phyloP scores from a whole-genome alignment of 1,140 invertebrate genomes.

The Lineus longissimus region DNA sequence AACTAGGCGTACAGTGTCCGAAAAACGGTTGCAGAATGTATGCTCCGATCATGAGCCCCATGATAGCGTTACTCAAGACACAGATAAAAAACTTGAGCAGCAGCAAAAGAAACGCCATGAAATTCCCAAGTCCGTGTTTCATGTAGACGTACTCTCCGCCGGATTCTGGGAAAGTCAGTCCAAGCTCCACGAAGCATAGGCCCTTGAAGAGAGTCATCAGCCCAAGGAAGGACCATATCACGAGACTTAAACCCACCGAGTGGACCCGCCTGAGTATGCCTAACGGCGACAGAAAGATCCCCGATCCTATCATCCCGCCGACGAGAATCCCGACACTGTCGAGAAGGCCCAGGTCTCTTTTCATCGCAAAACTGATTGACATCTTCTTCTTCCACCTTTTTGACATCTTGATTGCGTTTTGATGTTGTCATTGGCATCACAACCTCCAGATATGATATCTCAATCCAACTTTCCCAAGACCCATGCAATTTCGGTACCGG shows the following conservation, averaged over 20 bases:
- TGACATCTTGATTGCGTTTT: too few relatives aligned
- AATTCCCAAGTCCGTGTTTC: conserved; percentile 15
- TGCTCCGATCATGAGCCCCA: conserved; percentile 8
- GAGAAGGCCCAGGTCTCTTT: conserved; percentile 38
- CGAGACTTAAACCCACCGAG: conserved; percentile 73
- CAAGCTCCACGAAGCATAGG: conserved; percentile 71
- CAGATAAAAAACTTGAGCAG: background rate
- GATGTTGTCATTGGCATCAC: too few relatives aligned
- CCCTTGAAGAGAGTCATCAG: conserved; percentile 71
- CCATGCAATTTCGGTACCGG: too few relatives aligned
- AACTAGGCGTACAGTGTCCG: too few relatives aligned
- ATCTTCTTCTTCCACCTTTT: background rate
- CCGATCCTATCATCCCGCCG: conserved; percentile 64
- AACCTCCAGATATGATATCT: too few relatives aligned
- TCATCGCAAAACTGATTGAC: conserved; percentile 26
- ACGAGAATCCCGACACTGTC: conserved; percentile 44
- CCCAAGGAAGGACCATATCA: conserved; percentile 78
- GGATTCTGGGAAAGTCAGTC: conserved; percentile 83
- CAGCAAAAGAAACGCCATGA: conserved; percentile 13
- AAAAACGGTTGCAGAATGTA: conserved; percentile 19
- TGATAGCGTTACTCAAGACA: background rate
- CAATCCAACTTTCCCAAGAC: too few relatives aligned
- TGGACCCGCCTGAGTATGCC: conserved; percentile 76
- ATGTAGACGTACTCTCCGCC: conserved; percentile 96
- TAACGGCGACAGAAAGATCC: conserved; percentile 93